Conservation (phyloP, 2,888 invertebrate species). For the Dysmachus trigonus region DNA sequence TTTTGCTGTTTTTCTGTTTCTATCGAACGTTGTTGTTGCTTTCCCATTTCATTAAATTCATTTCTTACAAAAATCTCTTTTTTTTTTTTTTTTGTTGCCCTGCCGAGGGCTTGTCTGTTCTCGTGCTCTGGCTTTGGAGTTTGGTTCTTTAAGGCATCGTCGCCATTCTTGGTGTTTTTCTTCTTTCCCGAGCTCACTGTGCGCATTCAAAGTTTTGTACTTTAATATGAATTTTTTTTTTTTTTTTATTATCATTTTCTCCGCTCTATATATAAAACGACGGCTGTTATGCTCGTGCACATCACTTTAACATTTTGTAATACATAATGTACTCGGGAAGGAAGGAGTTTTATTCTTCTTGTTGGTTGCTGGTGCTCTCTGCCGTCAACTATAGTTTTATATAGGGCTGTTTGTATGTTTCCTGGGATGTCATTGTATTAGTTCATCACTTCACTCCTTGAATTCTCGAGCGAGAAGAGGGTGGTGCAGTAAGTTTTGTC, state of each 20-base stretch:
- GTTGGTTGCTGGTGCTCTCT: not conserved
- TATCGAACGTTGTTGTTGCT: slow-evolving; percentile 17
- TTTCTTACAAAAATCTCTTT: slow-evolving; percentile 12
- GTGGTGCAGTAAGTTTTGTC: slow-evolving; percentile 26
- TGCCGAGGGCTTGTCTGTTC: not conserved
- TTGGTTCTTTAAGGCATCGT: slow-evolving; percentile 15
- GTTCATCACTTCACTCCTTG: slow-evolving; percentile 36
- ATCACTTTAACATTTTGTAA: slow-evolving; percentile 34
- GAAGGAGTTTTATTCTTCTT: not conserved
- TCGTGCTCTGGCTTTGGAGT: not conserved
- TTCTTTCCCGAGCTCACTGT: slow-evolving; percentile 1
- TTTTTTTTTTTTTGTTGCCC: not conserved
- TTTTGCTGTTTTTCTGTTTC: slow-evolving; percentile 9
- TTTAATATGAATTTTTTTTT: slow-evolving; percentile 34
- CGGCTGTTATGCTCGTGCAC: slow-evolving; percentile 8
- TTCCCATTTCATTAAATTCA: slow-evolving; percentile 39
- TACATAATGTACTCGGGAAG: slow-evolving; percentile 37
- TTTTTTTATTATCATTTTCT: slow-evolving; percentile 36
- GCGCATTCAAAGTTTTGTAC: slow-evolving; percentile 41
- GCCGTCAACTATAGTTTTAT: slow-evolving; percentile 29
- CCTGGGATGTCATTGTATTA: slow-evolving; percentile 27
- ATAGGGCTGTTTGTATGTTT: slow-evolving; percentile 9
- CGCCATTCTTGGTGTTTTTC: slow-evolving; percentile 1
- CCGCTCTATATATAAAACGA: slow-evolving; percentile 31
- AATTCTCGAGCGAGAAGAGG: slow-evolving; percentile 8